Evolutionary conservation across 2,797 vertebrate genomes (phyloP), one percentile per base, ranked within the genome.

Genomic region (Clarias pachynema): DNA sequence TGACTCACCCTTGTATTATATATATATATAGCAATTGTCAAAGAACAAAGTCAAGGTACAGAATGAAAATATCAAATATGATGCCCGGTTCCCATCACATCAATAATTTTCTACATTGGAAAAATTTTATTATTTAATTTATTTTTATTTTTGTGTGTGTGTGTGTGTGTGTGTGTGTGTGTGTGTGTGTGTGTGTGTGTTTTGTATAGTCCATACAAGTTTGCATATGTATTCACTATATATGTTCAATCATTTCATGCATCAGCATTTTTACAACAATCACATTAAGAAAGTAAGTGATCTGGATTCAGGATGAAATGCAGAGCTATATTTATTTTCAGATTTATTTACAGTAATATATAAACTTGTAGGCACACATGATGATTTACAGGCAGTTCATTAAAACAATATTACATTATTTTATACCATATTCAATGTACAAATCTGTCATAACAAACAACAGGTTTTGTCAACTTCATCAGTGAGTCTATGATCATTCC

Each of bases 321-420:
- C 85, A 86, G 85, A 89, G 86, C 77, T 85, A 80, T 75, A 60
- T 91, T 91, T 91, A 90, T 91, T 91, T 87, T 86, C 84, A 86
- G 69, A 89, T 79, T 60, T 88, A 85, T 88, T 84, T 91, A 94
- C 88, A 84, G 75, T 90, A 91, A 88, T 93, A 92, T 91, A 95
- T 91, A 95, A 95, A 95, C 89, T 86, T 91, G 49, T 92, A 94
- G 88, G 93, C 92, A 94, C 92, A 93, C 89, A 92, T 90, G 16
- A 92, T 84, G 92, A 92, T 82, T 87, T 92, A 91, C 69, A 92
- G 90, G 88, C 87, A 91, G 89, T 86, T 90, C 87, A 95, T 89
- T 90, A 93, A 95, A 95, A 90, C 90, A 83, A 62, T 66, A 86
- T 77, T 91, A 90, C 88, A 84, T 29, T 16, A 80, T 65, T 29